A percentile compares a stretch with the other conserved stretches of the same genome.
phyloP scores from a whole-genome alignment of 2,888 invertebrate species.

The Cephus pulcher region DNA sequence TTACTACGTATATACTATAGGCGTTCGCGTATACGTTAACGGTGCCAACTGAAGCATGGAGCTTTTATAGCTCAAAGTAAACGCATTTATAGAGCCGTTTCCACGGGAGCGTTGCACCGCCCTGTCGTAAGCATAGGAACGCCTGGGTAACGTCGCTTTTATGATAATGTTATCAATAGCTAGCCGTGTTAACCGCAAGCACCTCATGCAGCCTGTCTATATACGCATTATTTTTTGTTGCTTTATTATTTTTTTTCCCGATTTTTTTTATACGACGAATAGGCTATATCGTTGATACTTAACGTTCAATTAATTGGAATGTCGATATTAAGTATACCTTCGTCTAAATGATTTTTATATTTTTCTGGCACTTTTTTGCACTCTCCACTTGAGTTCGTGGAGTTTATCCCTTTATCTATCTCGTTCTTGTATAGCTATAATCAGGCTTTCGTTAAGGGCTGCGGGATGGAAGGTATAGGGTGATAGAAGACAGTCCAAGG shows the following conservation, averaged over 20 bases:
- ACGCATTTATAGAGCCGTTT: constrained; percentile 63
- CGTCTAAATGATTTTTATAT: background rate
- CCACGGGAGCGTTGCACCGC: constrained; percentile 18
- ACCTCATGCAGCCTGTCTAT: background rate
- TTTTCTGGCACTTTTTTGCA: constrained; percentile 15
- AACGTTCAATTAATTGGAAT: background rate
- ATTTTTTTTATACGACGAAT: background rate
- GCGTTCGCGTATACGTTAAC: constrained; percentile 42
- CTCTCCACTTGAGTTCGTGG: constrained; percentile 9
- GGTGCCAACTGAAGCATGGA: constrained; percentile 53
- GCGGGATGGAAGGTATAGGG: background rate
- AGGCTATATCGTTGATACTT: background rate
- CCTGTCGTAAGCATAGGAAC: constrained; percentile 28
- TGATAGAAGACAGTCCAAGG: background rate
- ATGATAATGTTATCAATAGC: constrained; percentile 62
- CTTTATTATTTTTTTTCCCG: background rate
- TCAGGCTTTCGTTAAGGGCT: background rate
- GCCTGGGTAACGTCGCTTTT: constrained; percentile 56
- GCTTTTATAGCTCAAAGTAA: constrained; percentile 64
- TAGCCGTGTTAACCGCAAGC: constrained; percentile 13
- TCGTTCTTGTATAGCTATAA: background rate
- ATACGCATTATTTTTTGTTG: background rate
- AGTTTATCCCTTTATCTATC: background rate
- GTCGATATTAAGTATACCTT: background rate
- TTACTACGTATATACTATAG: constrained; percentile 5